Evolutionary conservation across 2,888 invertebrate genomes (phyloP).

Genomic region (Seladonia tumulorum): DNA sequence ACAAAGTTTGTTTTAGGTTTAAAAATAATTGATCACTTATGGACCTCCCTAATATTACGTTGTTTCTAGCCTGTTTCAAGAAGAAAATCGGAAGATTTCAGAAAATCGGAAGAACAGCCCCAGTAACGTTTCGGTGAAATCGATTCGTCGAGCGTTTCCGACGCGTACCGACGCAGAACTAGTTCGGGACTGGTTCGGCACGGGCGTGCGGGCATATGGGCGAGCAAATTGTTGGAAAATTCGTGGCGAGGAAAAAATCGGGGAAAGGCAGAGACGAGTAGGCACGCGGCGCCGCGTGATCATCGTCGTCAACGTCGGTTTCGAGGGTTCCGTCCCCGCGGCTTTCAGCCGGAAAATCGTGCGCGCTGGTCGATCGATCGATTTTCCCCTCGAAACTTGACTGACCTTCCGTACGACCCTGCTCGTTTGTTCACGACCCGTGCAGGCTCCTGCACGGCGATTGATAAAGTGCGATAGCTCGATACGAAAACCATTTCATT

Average conservation of each 20-base stretch:
- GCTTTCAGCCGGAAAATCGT: constrained; percentile 16
- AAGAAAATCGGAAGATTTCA: neutral
- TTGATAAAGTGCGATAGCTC: constrained; percentile 9
- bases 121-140: constrained; percentile 6
- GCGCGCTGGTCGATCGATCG: constrained; percentile 2
- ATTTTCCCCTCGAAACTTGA: constrained; percentile 11
- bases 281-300: neutral
- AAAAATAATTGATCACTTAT: no score
- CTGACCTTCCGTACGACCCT: constrained; percentile 9
- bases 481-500: neutral
- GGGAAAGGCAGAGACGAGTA: neutral
- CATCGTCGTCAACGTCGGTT: neutral
- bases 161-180: neutral
- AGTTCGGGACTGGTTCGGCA: neutral
- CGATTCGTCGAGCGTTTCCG: neutral
- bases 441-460: neutral
- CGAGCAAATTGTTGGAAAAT: constrained; percentile 3
- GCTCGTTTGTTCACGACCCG: constrained; percentile 3
- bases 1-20: no score
- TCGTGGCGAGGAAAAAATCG: neutral
- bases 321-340: constrained; percentile 4
- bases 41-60: neutral
- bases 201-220: neutral
- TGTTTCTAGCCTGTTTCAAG: neutral
- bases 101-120: neutral